Base-by-base conservation (phyloP, 2,113 vertebrate species). In the Australoheros scitulus region DNA sequence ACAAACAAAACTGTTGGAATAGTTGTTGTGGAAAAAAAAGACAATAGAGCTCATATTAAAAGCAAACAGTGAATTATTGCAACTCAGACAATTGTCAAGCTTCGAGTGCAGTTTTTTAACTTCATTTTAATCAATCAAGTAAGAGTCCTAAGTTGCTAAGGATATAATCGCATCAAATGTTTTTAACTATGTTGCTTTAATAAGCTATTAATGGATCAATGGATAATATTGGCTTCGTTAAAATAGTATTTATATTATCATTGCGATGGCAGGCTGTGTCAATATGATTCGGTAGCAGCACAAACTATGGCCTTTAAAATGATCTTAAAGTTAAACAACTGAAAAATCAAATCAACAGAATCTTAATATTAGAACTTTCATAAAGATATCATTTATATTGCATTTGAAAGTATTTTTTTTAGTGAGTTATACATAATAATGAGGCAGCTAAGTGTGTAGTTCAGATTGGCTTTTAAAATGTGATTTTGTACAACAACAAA, bases 121-220 rank as follows among this genome's bases (percentile, higher is more conserved):
- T 58, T 43, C 8, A 38, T 22, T 50, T 57, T n/a, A 8, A 77
- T 74, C 0, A 77, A 77, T 61, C 5, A 41, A 60, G 20, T 55
- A 36, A 38, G 3, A 70, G 32, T 34, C 4, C 17, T 6, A 64
- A 38, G 32, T 79, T 70, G 41, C 38, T 7, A 60, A 38, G 22
- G 56, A 70, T 76, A 24, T 20, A 72, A 84, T 81, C 29, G 41
- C 7, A 17, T 76, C 2, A 72, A 77, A 72, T 47, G 57, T 70
- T 81, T 58, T 72, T 3, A 77, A 77, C 47, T 20, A 43, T 58
- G 38, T 41, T 64, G 15, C 11, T 59, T 29, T 61, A 70, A 81
- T 72, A 76, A 75, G 7, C 57, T 7, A 24, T 70, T 81, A 26
- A 15, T 38, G 34, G n/a, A 38, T n/a, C 5, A 38, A 17, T 63